Conservation (phyloP, 2,888 invertebrate genomes). For the Mellilla xanthometata region DNA sequence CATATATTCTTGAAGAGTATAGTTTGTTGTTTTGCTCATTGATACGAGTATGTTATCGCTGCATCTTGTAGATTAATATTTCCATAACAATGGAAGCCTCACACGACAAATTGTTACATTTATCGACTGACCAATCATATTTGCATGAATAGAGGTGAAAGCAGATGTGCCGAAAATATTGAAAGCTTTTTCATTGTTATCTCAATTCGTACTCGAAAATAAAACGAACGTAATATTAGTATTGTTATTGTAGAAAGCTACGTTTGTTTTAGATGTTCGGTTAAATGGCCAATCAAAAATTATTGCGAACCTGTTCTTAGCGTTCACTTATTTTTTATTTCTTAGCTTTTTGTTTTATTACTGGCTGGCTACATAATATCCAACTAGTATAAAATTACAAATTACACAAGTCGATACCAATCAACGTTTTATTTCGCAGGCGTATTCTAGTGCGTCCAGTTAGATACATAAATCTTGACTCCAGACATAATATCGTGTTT, state of each 20-base stretch:
- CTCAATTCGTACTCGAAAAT: constrained; percentile 9
- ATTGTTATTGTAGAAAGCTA: constrained; percentile 17
- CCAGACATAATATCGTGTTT: constrained; percentile 15
- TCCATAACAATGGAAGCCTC: constrained; percentile 16
- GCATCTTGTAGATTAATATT: constrained; percentile 4
- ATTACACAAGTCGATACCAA: background rate
- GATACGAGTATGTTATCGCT: too few species aligned
- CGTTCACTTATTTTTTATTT: background rate
- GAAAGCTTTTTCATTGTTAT: constrained; percentile 16
- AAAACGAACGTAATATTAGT: constrained; percentile 11
- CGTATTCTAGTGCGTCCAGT: background rate
- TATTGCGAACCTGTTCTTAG: constrained; percentile 3
- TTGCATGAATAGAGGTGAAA: constrained; percentile 27
- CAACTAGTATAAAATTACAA: background rate
- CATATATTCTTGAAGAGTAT: constrained; percentile 1
- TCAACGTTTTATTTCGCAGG: background rate
- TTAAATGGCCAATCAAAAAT: constrained; percentile 7
- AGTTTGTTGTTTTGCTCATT: background rate
- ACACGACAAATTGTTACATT: constrained; percentile 18
- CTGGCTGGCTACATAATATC: background rate
- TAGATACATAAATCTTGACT: background rate
- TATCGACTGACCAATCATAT: constrained; percentile 20
- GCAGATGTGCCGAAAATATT: constrained; percentile 17
- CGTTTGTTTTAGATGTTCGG: constrained; percentile 6
- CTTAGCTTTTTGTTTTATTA: background rate